These are phyloP conservation scores for Sander vitreus DNA, from an alignment of 2,113 vertebrate species.

Conservation along the genomic window DNA sequence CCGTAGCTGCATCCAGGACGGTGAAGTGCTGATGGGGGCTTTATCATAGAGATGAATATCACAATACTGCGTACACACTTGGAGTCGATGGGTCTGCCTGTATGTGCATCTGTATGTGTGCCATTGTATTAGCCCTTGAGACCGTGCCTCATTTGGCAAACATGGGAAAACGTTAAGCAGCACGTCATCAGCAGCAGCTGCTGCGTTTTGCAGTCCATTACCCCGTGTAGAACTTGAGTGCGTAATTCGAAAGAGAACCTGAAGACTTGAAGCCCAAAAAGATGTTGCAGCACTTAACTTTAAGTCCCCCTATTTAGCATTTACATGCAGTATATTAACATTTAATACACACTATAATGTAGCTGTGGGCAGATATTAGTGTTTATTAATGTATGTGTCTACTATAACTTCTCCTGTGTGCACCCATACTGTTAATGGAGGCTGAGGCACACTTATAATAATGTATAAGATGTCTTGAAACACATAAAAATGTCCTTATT, in stretches of 20 bases:
- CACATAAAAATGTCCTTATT: too few relatives aligned
- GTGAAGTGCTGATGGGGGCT: constrained; percentile 35
- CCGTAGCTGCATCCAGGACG: constrained; percentile 23
- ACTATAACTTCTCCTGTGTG: neutral
- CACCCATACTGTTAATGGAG: neutral
- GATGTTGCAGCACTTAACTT: neutral
- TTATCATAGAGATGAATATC: neutral
- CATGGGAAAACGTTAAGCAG: neutral
- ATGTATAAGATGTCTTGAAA: too few relatives aligned
- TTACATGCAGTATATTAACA: neutral
- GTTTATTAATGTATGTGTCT: too few relatives aligned
- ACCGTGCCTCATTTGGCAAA: constrained; percentile 23
- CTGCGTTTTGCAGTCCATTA: neutral
- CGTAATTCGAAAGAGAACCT: neutral
- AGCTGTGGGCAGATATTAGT: neutral
- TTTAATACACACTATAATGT: neutral
- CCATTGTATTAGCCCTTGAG: constrained; percentile 24
- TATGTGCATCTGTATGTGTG: constrained; percentile 6
- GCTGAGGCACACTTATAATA: neutral
- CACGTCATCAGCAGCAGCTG: constrained; percentile 2
- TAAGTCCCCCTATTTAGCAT: too few relatives aligned
- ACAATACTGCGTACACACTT: neutral
- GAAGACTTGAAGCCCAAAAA: neutral
- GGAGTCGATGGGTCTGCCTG: neutral
- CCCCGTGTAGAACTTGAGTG: neutral